A percentile compares a stretch with the other conserved stretches of the same genome.
Conservation (phyloP, 2,113 vertebrate species). For the Coracopsis vasa region DNA sequence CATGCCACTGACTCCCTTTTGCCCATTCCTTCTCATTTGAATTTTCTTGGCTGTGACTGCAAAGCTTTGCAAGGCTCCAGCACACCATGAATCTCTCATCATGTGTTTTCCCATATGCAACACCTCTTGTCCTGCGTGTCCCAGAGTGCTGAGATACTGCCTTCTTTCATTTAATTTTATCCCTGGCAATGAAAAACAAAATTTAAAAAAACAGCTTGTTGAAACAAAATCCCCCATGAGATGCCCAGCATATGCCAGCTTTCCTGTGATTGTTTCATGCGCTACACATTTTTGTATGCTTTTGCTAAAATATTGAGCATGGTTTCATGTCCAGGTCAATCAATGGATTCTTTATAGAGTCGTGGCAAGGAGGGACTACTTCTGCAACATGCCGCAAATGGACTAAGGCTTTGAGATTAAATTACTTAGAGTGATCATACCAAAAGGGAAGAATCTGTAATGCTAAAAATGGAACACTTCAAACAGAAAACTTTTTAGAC, state of each 20-base stretch:
- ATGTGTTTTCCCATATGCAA: conserved; percentile 18
- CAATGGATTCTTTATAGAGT: not conserved
- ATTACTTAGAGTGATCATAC: not conserved
- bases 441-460: not conserved
- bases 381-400: not conserved
- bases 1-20: not conserved
- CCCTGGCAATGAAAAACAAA: not conserved
- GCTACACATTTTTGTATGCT: not conserved
- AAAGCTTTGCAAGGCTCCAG: conserved; percentile 12
- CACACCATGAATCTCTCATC: conserved; percentile 11
- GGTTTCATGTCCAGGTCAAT: not conserved
- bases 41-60: conserved; percentile 12
- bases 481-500: not conserved
- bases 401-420: not conserved
- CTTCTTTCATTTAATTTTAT: conserved; percentile 32
- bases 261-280: not conserved
- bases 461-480: not conserved
- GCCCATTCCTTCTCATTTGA: conserved; percentile 1
- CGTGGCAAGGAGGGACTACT: not conserved
- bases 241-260: conserved; percentile 11
- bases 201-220: not conserved
- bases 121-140: conserved; percentile 40
- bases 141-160: not conserved
- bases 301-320: not conserved
- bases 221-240: not conserved